phyloP scores from a whole-genome alignment of 2,113 vertebrate genomes.

The Pluvialis apricaria region DNA sequence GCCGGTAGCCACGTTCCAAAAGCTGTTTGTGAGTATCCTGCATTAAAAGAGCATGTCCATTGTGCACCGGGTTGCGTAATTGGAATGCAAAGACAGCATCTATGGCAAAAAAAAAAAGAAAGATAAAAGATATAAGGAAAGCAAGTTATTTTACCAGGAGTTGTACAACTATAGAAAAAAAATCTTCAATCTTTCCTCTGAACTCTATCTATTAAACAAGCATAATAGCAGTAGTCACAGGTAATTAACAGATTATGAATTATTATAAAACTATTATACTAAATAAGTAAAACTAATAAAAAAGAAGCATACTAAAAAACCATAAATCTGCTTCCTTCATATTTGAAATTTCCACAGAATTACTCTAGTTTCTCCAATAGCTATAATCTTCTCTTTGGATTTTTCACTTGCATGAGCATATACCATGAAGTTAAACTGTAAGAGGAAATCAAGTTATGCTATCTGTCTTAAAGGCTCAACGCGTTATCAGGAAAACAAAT shows the following conservation, averaged over 20 bases:
- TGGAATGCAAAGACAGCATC: slow-evolving; percentile 98
- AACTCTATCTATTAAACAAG: neutral
- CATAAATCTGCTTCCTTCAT: neutral
- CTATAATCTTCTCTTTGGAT: neutral
- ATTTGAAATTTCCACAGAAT: neutral
- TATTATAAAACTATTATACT: neutral
- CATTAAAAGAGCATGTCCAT: slow-evolving; percentile 95
- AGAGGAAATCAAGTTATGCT: neutral
- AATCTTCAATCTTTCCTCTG: neutral
- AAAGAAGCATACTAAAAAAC: neutral
- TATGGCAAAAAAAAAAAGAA: slow-evolving; percentile 39
- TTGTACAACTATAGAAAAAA: neutral
- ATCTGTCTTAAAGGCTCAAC: neutral
- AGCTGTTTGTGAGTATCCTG: slow-evolving; percentile 94
- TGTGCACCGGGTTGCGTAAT: slow-evolving; percentile 96
- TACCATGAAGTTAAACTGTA: neutral
- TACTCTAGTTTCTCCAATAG: neutral
- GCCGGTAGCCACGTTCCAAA: slow-evolving; percentile 89
- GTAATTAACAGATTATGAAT: neutral
- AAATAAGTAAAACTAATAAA: neutral
- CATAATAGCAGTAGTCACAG: neutral
- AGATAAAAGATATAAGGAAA: neutral
- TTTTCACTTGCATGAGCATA: neutral
- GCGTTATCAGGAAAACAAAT: neutral
- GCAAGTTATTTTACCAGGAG: neutral